Conservation (phyloP, 2,113 vertebrate genomes). For the Leptocoma aspasia region DNA sequence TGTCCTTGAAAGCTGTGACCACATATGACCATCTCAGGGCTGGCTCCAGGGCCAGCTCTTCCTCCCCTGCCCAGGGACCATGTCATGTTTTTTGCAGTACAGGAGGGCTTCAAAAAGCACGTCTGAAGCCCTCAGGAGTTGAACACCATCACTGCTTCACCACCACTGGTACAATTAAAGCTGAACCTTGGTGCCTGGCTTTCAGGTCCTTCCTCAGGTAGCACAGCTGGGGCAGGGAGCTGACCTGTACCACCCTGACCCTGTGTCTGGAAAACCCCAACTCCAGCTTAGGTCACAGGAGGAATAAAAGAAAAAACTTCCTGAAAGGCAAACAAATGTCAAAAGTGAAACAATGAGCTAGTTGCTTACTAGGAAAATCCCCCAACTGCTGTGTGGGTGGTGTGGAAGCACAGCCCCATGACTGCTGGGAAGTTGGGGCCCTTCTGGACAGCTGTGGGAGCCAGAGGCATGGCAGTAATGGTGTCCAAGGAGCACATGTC, state of each 20-base stretch:
- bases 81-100: neutral
- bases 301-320: neutral
- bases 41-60: neutral
- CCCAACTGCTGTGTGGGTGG: rapidly evolving
- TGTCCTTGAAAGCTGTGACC: neutral
- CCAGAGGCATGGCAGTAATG: rapidly evolving
- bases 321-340: neutral
- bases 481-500: rapidly evolving
- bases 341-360: neutral
- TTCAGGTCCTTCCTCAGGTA: neutral
- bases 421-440: neutral
- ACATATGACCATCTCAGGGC: neutral
- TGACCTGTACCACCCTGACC: neutral
- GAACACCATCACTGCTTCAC: neutral
- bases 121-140: rapidly evolving
- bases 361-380: neutral
- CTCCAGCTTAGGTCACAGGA: neutral
- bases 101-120: neutral
- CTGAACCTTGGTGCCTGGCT: neutral
- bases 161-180: neutral
- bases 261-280: neutral
- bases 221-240: neutral
- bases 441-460: rapidly evolving
- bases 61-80: neutral
- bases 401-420: neutral